Evolutionary conservation across 2,888 invertebrate species (phyloP).

Genomic region (Cataglyphis rosenhaueri): DNA sequence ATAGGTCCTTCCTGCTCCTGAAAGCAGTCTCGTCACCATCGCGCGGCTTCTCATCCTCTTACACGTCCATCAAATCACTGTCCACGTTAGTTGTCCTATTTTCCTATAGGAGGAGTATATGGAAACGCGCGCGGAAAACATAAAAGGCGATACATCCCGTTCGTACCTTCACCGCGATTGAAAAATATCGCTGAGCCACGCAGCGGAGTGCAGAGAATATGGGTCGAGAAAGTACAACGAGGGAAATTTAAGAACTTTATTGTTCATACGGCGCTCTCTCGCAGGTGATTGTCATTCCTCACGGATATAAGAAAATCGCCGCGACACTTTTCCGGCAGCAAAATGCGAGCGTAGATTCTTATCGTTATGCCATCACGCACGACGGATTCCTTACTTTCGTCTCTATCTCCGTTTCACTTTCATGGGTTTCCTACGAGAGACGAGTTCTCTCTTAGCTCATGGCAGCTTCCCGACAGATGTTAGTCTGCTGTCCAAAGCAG

Average conservation of each 20-base stretch:
- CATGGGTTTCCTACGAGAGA: slow-evolving; percentile 6
- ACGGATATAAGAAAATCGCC: slow-evolving; percentile 22
- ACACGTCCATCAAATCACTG: slow-evolving; percentile 70
- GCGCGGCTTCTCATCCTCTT: slow-evolving; percentile 57
- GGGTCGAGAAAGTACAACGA: slow-evolving; percentile 36
- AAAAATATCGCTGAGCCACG: slow-evolving; percentile 13
- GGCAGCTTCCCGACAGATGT: neutral
- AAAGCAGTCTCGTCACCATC: neutral
- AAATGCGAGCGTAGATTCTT: slow-evolving; percentile 31
- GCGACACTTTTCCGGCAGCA: neutral
- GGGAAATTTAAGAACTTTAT: slow-evolving; percentile 24
- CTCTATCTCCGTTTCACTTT: slow-evolving; percentile 18
- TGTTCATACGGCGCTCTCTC: slow-evolving; percentile 25
- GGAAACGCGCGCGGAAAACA: slow-evolving; percentile 24
- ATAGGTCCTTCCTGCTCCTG: neutral
- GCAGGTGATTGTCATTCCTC: slow-evolving; percentile 29
- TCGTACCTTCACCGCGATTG: slow-evolving; percentile 2
- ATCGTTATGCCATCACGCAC: neutral
- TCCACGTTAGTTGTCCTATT: slow-evolving; percentile 20
- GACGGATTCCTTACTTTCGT: slow-evolving; percentile 14
- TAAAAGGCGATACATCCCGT: slow-evolving; percentile 25
- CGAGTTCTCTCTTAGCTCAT: neutral
- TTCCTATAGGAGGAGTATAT: neutral
- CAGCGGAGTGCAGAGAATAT: slow-evolving; percentile 24
- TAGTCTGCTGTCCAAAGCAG: slow-evolving; percentile 10